Evolutionary conservation across 2,113 vertebrate genomes (phyloP).

Genomic region (Garra rufa): DNA sequence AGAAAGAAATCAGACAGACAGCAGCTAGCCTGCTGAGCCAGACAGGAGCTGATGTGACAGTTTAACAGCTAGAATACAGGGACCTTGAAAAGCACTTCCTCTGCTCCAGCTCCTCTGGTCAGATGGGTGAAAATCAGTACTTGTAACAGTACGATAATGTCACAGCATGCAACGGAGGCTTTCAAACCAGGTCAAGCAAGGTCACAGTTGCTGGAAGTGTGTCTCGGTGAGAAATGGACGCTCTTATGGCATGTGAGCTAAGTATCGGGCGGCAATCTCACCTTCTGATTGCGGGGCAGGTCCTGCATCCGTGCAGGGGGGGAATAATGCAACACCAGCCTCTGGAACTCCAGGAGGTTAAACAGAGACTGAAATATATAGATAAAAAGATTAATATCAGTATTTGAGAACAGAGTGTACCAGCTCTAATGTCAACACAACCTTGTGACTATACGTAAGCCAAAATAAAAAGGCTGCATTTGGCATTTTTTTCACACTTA

Average conservation of each 20-base stretch:
- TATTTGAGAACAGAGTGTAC: neutral
- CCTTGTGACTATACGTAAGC: neutral
- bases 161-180: neutral
- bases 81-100: conserved; percentile 17
- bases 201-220: neutral
- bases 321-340: conserved; percentile 94
- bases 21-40: neutral
- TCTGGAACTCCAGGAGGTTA: conserved; percentile 92
- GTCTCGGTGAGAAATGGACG: conserved; percentile 30
- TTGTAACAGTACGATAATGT: neutral
- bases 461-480: neutral
- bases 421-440: conserved; percentile 26
- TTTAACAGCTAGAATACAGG: neutral
- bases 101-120: conserved; percentile 5
- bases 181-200: neutral
- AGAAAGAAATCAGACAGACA: conserved; percentile 3
- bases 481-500: neutral
- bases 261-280: conserved; percentile 64
- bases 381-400: conserved; percentile 7
- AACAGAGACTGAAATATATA: conserved; percentile 72
- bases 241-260: neutral
- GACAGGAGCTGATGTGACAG: neutral
- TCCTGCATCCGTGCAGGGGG: conserved; percentile 89
- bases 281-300: conserved; percentile 96
- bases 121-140: neutral